A percentile compares a stretch with the other conserved stretches of the same genome.
Evolutionary conservation across 2,113 vertebrate species (phyloP).

Genomic region (Heterotilapia buettikoferi): DNA sequence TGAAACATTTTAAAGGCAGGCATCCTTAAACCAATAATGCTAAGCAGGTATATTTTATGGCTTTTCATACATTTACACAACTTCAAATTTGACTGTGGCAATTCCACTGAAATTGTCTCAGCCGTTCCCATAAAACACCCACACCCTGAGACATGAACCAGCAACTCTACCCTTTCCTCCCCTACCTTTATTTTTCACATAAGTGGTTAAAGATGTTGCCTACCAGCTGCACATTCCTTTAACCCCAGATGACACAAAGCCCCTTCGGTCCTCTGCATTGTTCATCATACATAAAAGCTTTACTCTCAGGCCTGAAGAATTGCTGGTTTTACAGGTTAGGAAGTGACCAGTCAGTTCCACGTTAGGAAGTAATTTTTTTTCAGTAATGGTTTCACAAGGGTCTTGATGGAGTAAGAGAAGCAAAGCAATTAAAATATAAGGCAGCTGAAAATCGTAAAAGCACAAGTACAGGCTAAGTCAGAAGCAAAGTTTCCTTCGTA

Average conservation of each 20-base stretch:
- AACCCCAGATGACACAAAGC: constrained; percentile 7
- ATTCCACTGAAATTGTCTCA: not conserved
- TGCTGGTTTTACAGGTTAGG: not conserved
- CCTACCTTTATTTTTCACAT: constrained; percentile 16
- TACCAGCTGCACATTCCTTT: constrained; percentile 51
- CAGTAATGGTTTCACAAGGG: not conserved
- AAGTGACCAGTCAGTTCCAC: not conserved
- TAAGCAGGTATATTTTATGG: not conserved
- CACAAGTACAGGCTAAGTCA: not conserved
- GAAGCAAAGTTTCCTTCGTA: not conserved
- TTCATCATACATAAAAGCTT: not conserved
- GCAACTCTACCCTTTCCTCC: not conserved
- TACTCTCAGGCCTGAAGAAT: not conserved
- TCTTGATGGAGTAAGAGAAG: not conserved
- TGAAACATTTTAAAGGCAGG: not conserved
- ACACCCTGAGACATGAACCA: constrained; percentile 3
- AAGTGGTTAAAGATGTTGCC: constrained; percentile 57
- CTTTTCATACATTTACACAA: not conserved
- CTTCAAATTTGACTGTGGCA: not conserved
- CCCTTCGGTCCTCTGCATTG: not conserved
- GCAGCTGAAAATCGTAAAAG: not conserved
- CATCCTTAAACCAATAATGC: not conserved
- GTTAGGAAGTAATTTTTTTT: not conserved
- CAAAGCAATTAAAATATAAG: not conserved
- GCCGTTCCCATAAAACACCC: constrained; percentile 26